Evolutionary conservation across 2,113 vertebrate species (phyloP).

Genomic region (Siniperca knerii): DNA sequence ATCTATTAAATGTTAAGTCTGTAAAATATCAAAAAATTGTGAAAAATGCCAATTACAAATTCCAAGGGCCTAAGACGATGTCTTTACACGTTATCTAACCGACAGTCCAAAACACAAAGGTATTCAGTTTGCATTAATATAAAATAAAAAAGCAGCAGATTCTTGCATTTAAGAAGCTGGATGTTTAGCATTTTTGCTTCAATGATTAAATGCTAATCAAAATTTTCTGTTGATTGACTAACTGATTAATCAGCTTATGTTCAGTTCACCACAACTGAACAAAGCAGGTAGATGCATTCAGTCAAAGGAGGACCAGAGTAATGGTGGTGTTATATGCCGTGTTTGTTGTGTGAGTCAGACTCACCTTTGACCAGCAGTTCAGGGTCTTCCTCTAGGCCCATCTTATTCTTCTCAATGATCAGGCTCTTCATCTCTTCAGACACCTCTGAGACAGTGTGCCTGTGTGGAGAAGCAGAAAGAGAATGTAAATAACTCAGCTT

Average conservation of each 20-base stretch:
- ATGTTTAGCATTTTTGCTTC: background rate
- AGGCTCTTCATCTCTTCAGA: slow-evolving; percentile 93
- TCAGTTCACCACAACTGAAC: background rate
- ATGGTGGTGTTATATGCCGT: background rate
- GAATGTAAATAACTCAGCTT: slow-evolving; percentile 72
- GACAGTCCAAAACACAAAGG: background rate
- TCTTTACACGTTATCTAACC: background rate
- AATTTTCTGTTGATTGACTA: background rate
- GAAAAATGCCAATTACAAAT: too few relatives aligned
- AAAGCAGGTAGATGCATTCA: background rate
- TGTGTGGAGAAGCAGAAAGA: slow-evolving; percentile 68
- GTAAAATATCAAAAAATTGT: background rate
- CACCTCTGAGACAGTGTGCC: slow-evolving; percentile 84
- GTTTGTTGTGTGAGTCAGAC: slow-evolving; percentile 23
- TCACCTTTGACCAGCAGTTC: slow-evolving; percentile 93
- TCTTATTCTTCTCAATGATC: slow-evolving; percentile 89
- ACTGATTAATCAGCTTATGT: background rate
- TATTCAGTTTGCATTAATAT: background rate
- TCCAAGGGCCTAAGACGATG: background rate
- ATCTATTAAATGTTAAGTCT: background rate
- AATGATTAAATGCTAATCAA: background rate
- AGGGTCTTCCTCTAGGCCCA: slow-evolving; percentile 87
- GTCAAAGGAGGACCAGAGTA: background rate
- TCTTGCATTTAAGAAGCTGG: background rate
- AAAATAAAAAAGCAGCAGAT: background rate